Percentiles rank a stretch among this genome's conserved stretches.
phyloP scores from a whole-genome alignment of 1,140 invertebrate genomes.

The Hylaeus volcanicus region DNA sequence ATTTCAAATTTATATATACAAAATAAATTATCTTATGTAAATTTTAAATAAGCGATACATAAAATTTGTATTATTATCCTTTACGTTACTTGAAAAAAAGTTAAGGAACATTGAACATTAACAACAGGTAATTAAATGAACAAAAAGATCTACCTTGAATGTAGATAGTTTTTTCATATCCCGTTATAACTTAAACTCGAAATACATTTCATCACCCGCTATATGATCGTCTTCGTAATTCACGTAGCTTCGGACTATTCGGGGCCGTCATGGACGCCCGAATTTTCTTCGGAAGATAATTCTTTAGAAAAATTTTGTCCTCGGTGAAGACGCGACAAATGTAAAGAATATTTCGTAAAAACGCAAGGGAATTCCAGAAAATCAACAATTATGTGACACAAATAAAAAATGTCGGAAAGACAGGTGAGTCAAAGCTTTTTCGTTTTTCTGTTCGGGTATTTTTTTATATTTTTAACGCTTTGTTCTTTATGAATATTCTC shows the following conservation, averaged over 20 bases:
- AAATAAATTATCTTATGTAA: too few species aligned
- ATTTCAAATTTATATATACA: too few species aligned
- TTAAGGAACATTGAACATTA: background rate
- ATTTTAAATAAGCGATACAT: too few species aligned
- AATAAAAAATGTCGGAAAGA: constrained; percentile 33
- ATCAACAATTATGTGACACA: constrained; percentile 38
- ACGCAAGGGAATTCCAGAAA: background rate
- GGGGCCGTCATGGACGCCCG: constrained; percentile 38
- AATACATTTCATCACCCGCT: constrained; percentile 36
- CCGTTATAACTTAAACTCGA: background rate
- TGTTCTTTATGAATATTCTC: background rate
- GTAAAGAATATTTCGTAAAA: constrained; percentile 17
- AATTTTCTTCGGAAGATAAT: constrained; percentile 34
- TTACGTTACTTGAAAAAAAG: background rate
- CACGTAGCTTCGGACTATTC: constrained; percentile 29
- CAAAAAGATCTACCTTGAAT: constrained; percentile 16
- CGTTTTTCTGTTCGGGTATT: constrained; percentile 5
- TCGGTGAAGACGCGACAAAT: background rate
- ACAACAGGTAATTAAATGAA: background rate
- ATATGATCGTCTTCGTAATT: constrained; percentile 26
- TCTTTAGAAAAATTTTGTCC: background rate
- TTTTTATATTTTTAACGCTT: background rate
- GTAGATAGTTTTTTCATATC: background rate
- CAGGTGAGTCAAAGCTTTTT: constrained; percentile 21
- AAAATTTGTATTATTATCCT: background rate